Evolutionary conservation across 2,113 vertebrate genomes (phyloP), one percentile per base, ranked within the genome.

Genomic region (Fulmarus glacialis): DNA sequence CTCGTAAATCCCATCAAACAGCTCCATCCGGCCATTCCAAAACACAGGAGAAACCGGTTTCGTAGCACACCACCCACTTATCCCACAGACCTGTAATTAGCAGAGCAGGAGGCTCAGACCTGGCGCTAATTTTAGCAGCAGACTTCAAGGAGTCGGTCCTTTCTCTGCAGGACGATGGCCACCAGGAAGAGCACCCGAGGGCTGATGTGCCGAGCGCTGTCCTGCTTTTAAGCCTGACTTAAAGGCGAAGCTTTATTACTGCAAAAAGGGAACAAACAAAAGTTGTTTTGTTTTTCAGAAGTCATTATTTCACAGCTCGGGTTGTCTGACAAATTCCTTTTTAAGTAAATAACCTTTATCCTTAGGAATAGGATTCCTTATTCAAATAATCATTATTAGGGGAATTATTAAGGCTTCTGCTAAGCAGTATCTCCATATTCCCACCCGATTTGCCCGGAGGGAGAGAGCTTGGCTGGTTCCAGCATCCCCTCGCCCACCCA

Each of bases 41-140:
- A 14, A 11, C 22, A 3, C 3, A 8, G 59, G 59, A 9, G 21
- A 50, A 26, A n/a, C 42, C 13, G 21, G 18, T 22, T 27, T 14
- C 1, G 6, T 4, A 23, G 34, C 62, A 17, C 15, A 2, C 22
- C 7, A 2, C 8, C n/a, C n/a, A 2, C 18, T 8, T 4, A 6
- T 9, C 60, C 15, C n/a, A 2, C 43, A 11, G 60, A 43, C 12
- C 45, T 24, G 62, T 5, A 8, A 24, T 6, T 3, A 22, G 64
- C 50, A 1, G 17, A 32, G 26, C 63, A 18, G 79, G 20, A 47
- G 79, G n/a, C 52, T 47, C 50, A 3, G 40, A 24, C 42, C 42
- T 4, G 11, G 36, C 6, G 2, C 82, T 14, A 2, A 21, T 40
- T 34, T 34, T 9, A 16, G 43, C 53, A 26, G 53, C 17, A 15